Percentiles rank a stretch among this genome's conserved stretches.
Evolutionary conservation across 2,888 invertebrate genomes (phyloP).

Genomic region (Ypsolopha sequella): DNA sequence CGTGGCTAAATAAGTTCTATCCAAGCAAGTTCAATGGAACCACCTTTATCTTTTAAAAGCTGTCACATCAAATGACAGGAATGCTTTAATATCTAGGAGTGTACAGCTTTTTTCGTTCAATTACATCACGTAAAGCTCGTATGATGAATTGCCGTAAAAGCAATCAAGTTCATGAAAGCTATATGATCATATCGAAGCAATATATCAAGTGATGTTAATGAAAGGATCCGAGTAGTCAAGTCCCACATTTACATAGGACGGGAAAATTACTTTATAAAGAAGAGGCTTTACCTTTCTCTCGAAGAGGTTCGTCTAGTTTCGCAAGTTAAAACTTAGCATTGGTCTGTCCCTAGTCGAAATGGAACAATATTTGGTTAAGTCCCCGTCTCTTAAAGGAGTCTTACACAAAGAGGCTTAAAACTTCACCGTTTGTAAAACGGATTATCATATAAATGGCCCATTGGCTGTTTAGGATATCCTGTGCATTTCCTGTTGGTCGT

Average conservation of each 20-base stretch:
- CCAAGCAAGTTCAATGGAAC: too few species aligned
- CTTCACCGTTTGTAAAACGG: neutral
- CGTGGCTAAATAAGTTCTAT: too few species aligned
- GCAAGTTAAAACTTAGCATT: conserved; percentile 8
- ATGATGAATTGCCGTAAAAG: neutral
- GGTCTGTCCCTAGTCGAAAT: too few species aligned
- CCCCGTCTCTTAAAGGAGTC: too few species aligned
- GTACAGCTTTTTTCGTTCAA: too few species aligned
- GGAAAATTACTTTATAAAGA: conserved; percentile 17
- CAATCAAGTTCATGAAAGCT: neutral
- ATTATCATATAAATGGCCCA: too few species aligned
- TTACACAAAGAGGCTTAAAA: too few species aligned
- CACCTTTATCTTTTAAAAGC: too few species aligned
- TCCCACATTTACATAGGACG: conserved; percentile 17
- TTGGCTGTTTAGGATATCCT: too few species aligned
- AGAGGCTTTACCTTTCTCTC: conserved; percentile 3
- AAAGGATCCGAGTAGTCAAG: conserved; percentile 30
- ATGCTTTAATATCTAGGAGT: too few species aligned
- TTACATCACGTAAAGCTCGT: conserved; percentile 5
- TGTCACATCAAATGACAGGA: too few species aligned
- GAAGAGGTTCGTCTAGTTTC: neutral
- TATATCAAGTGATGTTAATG: conserved; percentile 24
- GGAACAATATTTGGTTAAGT: too few species aligned
- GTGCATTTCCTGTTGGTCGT: neutral
- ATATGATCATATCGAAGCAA: conserved; percentile 12